Conservation (phyloP, 2,888 invertebrate species). For the Alcis repandata region DNA sequence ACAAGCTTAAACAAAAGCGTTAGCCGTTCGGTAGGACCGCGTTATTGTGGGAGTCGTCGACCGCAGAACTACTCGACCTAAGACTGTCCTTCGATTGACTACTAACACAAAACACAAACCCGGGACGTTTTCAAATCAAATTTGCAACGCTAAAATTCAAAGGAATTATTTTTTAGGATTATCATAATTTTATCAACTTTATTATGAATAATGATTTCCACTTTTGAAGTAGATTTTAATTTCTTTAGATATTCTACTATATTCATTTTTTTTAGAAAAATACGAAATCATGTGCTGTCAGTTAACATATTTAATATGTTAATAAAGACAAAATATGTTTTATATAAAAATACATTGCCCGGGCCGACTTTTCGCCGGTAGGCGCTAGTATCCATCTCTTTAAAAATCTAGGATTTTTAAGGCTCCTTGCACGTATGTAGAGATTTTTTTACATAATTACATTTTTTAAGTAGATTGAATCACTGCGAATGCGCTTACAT, state of each 20-base stretch:
- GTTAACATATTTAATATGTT: conserved; percentile 86
- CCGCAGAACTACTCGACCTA: conserved; percentile 4
- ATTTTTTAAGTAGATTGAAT: conserved; percentile 77
- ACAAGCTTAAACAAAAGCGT: conserved; percentile 26
- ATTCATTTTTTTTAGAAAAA: conserved; percentile 83
- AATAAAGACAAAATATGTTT: conserved; percentile 85
- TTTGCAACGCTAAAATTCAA: conserved; percentile 69
- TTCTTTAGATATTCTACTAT: conserved; percentile 77
- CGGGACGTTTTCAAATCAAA: conserved; percentile 77
- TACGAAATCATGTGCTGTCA: conserved; percentile 85
- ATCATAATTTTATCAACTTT: conserved; percentile 52
- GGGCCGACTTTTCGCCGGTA: conserved; percentile 72
- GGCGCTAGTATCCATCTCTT: conserved; percentile 83
- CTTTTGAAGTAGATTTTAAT: conserved; percentile 75
- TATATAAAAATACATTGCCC: conserved; percentile 86
- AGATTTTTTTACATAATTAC: conserved; percentile 81
- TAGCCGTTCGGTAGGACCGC: conserved; percentile 23
- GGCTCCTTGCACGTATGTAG: conserved; percentile 83
- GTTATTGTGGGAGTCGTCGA: conserved; percentile 10
- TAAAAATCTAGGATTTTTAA: conserved; percentile 86
- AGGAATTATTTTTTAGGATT: conserved; percentile 54
- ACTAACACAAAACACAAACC: conserved; percentile 52
- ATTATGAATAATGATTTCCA: conserved; percentile 72
- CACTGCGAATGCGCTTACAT: conserved; percentile 74
- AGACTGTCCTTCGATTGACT: conserved; percentile 51